These are phyloP conservation scores for Clistopyga incitator DNA, from an alignment of 2,888 invertebrate species.

Conservation along the genomic window DNA sequence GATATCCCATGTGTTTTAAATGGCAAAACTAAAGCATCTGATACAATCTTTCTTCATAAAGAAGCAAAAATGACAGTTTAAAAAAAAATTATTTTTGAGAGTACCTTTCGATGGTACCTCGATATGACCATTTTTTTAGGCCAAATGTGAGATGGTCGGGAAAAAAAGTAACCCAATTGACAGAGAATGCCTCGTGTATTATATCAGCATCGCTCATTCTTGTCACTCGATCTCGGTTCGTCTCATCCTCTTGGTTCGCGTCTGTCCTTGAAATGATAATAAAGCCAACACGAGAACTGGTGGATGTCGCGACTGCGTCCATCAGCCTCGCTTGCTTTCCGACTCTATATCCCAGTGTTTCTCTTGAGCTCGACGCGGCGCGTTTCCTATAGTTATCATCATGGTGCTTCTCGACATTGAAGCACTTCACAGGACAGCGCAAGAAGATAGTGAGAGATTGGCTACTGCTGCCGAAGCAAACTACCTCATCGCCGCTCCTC, in stretches of 20 bases:
- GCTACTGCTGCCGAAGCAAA: conserved; percentile 58
- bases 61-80: no score
- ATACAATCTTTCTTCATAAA: no score
- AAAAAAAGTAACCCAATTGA: no score
- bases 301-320: conserved; percentile 36
- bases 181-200: no score
- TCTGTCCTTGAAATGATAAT: conserved; percentile 62
- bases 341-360: conserved; percentile 23
- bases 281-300: conserved; percentile 36
- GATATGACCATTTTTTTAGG: no score
- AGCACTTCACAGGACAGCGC: conserved; percentile 47
- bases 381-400: conserved; percentile 19
- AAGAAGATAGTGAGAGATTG: conserved; percentile 56
- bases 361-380: conserved; percentile 23
- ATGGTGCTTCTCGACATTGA: conserved; percentile 48
- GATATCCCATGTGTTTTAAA: no score
- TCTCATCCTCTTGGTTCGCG: conserved; percentile 41
- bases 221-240: conserved; percentile 47
- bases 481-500: conserved; percentile 57
- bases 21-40: no score
- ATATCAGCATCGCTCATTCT: conserved; percentile 28
- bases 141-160: no score
- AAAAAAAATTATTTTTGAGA: no score
- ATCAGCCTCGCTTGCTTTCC: conserved; percentile 46
- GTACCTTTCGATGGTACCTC: no score